phyloP scores from a whole-genome alignment of 2,888 invertebrate genomes.

The Brachypalpus laphriformis region DNA sequence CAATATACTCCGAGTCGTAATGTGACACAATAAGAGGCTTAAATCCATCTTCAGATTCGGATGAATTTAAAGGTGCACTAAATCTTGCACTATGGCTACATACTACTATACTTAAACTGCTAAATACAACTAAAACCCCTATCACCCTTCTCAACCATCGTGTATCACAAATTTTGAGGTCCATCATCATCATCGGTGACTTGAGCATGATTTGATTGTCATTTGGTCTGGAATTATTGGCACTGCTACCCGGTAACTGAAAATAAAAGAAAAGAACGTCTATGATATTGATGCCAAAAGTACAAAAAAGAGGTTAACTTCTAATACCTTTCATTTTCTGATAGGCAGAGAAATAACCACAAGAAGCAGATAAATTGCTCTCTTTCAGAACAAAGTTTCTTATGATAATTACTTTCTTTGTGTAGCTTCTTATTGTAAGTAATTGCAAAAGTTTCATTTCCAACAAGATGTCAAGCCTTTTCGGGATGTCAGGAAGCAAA shows the following conservation, averaged over 20 bases:
- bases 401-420: too few species aligned
- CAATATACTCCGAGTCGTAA: slow-evolving; percentile 78
- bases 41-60: slow-evolving; percentile 77
- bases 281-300: not conserved
- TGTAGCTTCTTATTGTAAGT: too few species aligned
- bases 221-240: slow-evolving; percentile 41
- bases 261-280: not conserved
- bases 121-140: slow-evolving; percentile 42
- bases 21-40: slow-evolving; percentile 79
- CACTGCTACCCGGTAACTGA: not conserved
- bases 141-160: slow-evolving; percentile 42
- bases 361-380: too few species aligned
- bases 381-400: too few species aligned
- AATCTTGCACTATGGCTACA: slow-evolving; percentile 69
- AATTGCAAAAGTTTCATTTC: too few species aligned
- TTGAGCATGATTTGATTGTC: slow-evolving; percentile 44
- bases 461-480: too few species aligned
- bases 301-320: not conserved
- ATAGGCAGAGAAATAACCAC: too few species aligned
- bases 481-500: too few species aligned
- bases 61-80: slow-evolving; percentile 57
- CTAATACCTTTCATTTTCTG: too few species aligned
- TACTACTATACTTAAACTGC: slow-evolving; percentile 55
- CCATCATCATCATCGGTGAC: slow-evolving; percentile 29
- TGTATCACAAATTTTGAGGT: slow-evolving; percentile 52